Evolutionary conservation across 1,140 invertebrate genomes (phyloP).

Genomic region (Hylyphantes graminicola): DNA sequence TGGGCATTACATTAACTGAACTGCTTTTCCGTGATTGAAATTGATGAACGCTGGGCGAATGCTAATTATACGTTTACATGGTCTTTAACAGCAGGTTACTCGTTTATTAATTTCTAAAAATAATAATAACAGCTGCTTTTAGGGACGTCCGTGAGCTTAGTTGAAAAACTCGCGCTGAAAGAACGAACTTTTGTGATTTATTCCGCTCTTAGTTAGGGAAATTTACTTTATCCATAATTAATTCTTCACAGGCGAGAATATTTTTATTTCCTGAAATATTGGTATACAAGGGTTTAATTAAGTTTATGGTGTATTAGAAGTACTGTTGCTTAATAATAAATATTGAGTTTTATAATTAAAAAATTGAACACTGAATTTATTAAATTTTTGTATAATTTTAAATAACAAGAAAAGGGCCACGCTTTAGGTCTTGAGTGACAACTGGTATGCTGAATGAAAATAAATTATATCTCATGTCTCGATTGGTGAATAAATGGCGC

Average conservation of each 20-base stretch:
- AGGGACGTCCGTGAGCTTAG: not conserved
- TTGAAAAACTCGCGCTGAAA: not conserved
- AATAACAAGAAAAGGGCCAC: too few species aligned
- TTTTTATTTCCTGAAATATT: too few species aligned
- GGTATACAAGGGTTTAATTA: not conserved
- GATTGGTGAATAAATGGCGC: too few species aligned
- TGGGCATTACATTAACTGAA: not conserved
- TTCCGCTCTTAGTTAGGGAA: not conserved
- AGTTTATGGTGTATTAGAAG: not conserved
- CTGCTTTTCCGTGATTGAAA: conserved; percentile 15
- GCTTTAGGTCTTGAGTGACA: too few species aligned
- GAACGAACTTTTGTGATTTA: conserved; percentile 13
- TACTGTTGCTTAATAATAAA: too few species aligned
- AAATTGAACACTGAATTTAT: too few species aligned
- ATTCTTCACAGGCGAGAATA: too few species aligned
- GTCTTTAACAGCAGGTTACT: not conserved
- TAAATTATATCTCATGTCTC: too few species aligned
- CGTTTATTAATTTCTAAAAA: conserved; percentile 18
- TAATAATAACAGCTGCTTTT: not conserved
- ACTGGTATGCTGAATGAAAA: too few species aligned
- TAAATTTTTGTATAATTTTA: too few species aligned
- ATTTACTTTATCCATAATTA: too few species aligned
- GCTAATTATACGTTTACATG: conserved; percentile 37
- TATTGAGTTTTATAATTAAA: too few species aligned
- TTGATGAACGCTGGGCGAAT: conserved; percentile 28